Evolutionary conservation across 2,113 vertebrate species (phyloP), one percentile per base, ranked within the genome.

Genomic region (Ictalurus furcatus): DNA sequence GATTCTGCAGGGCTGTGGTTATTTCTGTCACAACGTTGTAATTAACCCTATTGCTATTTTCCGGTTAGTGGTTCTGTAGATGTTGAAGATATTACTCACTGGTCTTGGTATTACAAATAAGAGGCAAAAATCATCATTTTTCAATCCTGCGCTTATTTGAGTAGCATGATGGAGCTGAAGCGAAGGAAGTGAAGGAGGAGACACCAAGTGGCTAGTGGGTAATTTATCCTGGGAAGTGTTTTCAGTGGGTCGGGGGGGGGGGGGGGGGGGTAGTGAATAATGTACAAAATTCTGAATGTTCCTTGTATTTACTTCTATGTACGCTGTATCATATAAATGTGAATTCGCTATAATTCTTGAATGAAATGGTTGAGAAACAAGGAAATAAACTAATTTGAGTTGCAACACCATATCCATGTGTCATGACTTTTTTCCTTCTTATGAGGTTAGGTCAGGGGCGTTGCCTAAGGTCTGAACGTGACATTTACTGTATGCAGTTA

Each of bases 291-390:
- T 91, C 78, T 94, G 91, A 94, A 94, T 94, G 94, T 94, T 95
- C 86, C 91, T 90, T 94, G 90, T 95, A 93, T 90, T 91, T 93
- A 94, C 93, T 89, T 92, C 93, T 91, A 92, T 94, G 90, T 91
- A 92, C 92, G 93, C 91, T 95, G 92, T 94, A 93, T 91, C 90
- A 92, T 93, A 94, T 92, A 86, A 93, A 92, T 95, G 94, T 94
- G 92, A 94, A 94, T 94, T 94, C 90, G 90, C 91, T 90, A 92
- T 83, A 92, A 92, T 92, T 93, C 92, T 81, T 92, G 92, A 91
- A 90, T 87, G 89, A 93, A 93, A 54, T 89, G 91, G 28, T 90
- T 90, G 67, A 89, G 76, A 89, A 88, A 86, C 59, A 84, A 83
- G 79, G 80, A 86, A 91, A 90, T 94, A 95, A 95, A 95, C 89